These are phyloP conservation scores for Lasaia peninsularis DNA, from an alignment of 1,140 invertebrate genomes.

Conservation along the genomic window DNA sequence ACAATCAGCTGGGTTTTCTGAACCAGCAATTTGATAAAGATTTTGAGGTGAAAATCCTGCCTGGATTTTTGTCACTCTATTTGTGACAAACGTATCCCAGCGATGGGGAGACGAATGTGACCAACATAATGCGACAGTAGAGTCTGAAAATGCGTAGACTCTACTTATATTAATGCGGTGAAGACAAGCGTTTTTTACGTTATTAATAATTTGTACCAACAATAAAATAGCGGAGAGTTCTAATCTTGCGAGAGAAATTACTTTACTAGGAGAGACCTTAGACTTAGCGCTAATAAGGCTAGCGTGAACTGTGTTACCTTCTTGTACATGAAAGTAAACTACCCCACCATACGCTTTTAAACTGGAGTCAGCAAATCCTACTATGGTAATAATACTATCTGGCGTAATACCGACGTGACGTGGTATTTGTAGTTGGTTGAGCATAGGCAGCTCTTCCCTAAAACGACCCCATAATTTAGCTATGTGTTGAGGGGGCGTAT, in stretches of 20 bases:
- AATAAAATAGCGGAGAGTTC: not conserved
- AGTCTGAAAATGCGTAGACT: not conserved
- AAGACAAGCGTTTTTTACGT: not conserved
- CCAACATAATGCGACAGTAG: not conserved
- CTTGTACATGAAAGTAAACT: no score
- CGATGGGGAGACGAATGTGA: not conserved
- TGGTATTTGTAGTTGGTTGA: not conserved
- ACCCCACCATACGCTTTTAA: no score
- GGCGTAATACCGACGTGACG: not conserved
- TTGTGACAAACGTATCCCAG: constrained; percentile 25
- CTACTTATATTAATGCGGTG: not conserved
- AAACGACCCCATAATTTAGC: no score
- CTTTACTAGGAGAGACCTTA: not conserved
- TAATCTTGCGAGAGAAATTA: not conserved
- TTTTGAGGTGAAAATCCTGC: not conserved
- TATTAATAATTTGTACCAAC: not conserved
- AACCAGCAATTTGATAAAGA: constrained; percentile 7
- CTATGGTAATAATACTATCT: not conserved
- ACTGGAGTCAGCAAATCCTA: not conserved
- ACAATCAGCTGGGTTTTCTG: not conserved
- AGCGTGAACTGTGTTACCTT: not conserved
- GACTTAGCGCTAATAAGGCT: not conserved
- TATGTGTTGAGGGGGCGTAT: constrained; percentile 11
- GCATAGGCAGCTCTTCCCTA: not conserved
- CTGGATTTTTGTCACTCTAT: constrained; percentile 7